A percentile compares a stretch with the other conserved stretches of the same genome.
Evolutionary conservation across 2,113 vertebrate species (phyloP).

Genomic region (Ceratotherium simum): DNA sequence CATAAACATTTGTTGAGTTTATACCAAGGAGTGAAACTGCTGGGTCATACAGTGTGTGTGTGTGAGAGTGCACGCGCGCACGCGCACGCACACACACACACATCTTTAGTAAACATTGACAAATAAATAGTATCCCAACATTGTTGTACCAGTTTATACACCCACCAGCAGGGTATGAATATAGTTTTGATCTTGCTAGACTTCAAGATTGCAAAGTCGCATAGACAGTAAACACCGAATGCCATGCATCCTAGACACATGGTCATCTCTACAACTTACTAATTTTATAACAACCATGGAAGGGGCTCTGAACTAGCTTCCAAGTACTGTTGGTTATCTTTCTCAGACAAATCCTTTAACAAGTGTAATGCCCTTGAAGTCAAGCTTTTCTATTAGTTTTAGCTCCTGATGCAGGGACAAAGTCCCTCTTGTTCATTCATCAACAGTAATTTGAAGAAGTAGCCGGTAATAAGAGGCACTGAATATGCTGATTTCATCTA

Average conservation of each 20-base stretch:
- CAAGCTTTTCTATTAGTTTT: neutral
- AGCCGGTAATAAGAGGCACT: neutral
- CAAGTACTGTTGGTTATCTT: neutral
- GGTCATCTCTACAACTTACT: neutral
- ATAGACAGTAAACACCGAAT: neutral
- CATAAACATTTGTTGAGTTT: neutral
- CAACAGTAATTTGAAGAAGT: neutral
- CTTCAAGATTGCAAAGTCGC: neutral
- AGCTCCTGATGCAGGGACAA: neutral
- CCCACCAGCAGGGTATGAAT: too few relatives aligned
- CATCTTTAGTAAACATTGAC: neutral
- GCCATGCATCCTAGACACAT: neutral
- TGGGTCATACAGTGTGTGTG: neutral
- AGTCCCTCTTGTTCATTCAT: neutral
- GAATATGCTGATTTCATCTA: neutral
- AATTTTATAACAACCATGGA: neutral
- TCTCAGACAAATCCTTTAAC: neutral
- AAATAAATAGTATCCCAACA: neutral
- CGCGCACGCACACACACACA: too few relatives aligned
- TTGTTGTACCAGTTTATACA: neutral
- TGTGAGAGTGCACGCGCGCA: too few relatives aligned
- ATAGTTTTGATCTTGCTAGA: neutral
- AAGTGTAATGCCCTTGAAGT: neutral
- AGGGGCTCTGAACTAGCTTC: neutral
- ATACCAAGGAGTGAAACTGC: neutral